Conservation (phyloP, 2,797 vertebrate species). For the Florisuga fusca region DNA sequence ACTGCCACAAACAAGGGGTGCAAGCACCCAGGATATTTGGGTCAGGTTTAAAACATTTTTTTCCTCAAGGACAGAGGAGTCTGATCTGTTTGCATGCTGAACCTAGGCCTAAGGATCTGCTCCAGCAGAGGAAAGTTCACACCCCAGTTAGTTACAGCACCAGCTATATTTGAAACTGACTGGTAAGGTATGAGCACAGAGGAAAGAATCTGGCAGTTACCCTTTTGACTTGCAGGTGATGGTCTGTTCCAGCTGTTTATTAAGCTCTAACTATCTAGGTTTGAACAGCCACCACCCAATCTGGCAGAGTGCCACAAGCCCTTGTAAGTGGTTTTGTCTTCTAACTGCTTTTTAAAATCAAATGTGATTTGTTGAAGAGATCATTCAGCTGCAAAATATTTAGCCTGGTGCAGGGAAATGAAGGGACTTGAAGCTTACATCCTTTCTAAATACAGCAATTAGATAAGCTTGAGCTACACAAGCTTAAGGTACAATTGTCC, state of each 20-base stretch:
- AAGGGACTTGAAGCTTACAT: background rate
- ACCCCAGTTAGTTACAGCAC: background rate
- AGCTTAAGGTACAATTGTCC: background rate
- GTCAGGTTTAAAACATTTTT: background rate
- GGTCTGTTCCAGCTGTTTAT: constrained; percentile 12
- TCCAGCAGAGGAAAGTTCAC: background rate
- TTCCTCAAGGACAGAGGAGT: background rate
- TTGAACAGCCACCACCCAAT: constrained; percentile 11
- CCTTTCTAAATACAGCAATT: background rate
- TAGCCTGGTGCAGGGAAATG: background rate
- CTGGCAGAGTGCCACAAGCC: constrained; percentile 29
- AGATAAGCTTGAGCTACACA: background rate
- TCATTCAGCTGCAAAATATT: background rate
- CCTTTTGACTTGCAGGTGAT: constrained; percentile 39
- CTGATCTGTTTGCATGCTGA: background rate
- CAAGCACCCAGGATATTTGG: background rate
- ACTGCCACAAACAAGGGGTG: background rate
- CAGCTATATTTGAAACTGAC: constrained; percentile 24
- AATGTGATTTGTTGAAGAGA: background rate
- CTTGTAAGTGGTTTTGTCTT: background rate
- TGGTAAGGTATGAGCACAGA: background rate
- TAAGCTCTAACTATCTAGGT: constrained; percentile 18
- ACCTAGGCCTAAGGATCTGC: background rate
- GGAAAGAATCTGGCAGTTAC: constrained; percentile 46
- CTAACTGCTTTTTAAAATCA: background rate